phyloP scores from a whole-genome alignment of 2,888 invertebrate species.

The Frankliniella intonsa region DNA sequence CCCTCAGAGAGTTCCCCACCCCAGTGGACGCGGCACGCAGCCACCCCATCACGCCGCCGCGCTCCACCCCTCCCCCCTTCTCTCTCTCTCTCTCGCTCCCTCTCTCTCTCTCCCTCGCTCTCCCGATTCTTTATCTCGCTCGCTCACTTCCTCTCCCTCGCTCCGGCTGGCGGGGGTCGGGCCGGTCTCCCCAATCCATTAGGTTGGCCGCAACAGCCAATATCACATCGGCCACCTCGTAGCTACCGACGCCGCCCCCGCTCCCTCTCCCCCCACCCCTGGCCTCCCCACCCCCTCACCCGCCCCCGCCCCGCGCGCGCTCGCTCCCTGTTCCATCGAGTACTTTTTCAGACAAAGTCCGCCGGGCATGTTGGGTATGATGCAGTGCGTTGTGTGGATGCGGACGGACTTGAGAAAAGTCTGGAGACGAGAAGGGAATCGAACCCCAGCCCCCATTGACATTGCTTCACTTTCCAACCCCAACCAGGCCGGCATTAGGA shows the following conservation, averaged over 20 bases:
- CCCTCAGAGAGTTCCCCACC: background rate
- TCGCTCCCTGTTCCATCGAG: background rate
- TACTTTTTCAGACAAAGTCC: background rate
- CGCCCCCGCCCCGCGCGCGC: background rate
- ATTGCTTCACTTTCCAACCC: background rate
- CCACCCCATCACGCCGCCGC: background rate
- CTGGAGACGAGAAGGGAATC: no score
- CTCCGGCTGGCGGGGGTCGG: background rate
- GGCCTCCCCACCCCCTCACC: background rate
- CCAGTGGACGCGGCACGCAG: background rate
- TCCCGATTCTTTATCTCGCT: background rate
- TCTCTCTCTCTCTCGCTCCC: background rate
- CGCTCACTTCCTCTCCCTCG: background rate
- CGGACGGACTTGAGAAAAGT: no score
- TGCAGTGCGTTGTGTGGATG: no score
- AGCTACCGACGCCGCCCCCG: background rate
- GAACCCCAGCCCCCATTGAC: background rate
- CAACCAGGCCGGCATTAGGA: background rate
- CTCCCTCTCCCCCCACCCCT: background rate
- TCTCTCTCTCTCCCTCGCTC: no score
- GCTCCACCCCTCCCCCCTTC: background rate
- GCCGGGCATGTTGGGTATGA: background rate
- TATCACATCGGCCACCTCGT: background rate
- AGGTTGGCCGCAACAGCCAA: background rate
- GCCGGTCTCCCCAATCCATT: background rate